Percentiles rank a stretch among this genome's conserved stretches.
Conservation (phyloP, 2,113 vertebrate genomes). For the Haplotaxodon microlepis region DNA sequence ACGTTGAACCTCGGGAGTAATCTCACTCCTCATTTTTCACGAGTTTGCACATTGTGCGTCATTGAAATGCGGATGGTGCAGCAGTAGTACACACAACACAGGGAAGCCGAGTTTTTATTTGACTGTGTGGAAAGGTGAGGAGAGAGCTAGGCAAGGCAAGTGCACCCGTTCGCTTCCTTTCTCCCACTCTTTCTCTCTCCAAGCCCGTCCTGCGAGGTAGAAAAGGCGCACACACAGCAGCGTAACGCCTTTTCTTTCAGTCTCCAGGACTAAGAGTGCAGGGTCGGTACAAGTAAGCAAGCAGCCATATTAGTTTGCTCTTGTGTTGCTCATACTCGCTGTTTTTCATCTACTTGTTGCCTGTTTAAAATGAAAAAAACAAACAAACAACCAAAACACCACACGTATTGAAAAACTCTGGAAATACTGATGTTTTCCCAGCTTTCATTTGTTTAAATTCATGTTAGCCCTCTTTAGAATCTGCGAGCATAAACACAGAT, state of each 20-base stretch:
- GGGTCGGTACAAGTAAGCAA: slow-evolving; percentile 11
- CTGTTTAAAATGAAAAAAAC: neutral
- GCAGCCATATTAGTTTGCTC: slow-evolving; percentile 54
- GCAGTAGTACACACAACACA: neutral
- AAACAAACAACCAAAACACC: neutral
- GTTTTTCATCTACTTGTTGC: neutral
- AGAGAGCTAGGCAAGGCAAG: slow-evolving; percentile 41
- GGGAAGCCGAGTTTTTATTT: slow-evolving; percentile 17
- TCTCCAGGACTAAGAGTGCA: slow-evolving; percentile 15
- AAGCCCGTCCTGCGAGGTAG: slow-evolving; percentile 17
- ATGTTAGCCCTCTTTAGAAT: slow-evolving; percentile 7
- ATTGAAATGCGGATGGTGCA: slow-evolving; percentile 14
- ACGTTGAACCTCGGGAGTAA: neutral
- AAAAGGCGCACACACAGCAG: slow-evolving; percentile 1
- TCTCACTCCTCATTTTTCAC: neutral
- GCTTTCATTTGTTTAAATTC: slow-evolving; percentile 41
- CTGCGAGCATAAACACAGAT: neutral
- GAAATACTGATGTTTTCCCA: slow-evolving; percentile 22
- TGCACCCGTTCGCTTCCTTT: slow-evolving; percentile 23
- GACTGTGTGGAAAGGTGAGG: slow-evolving; percentile 35
- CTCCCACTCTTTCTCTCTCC: neutral
- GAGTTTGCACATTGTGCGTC: neutral
- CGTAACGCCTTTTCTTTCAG: slow-evolving; percentile 45
- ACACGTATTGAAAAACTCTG: neutral
- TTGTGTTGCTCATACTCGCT: neutral